These are phyloP conservation scores for Oreocharis arfaki DNA, from an alignment of 2,113 vertebrate genomes.

Conservation along the genomic window DNA sequence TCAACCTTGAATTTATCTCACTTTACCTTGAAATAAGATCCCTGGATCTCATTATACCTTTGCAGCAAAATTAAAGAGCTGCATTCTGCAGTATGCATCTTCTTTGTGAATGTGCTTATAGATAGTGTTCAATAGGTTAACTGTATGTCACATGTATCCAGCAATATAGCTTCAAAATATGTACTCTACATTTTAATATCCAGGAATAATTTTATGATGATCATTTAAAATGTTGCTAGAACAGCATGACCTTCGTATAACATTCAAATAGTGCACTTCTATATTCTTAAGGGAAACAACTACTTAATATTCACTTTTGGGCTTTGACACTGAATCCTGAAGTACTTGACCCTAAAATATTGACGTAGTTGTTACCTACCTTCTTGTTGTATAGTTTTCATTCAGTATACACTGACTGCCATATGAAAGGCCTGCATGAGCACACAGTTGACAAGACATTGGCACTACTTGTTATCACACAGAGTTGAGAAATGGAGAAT, in stretches of 20 bases:
- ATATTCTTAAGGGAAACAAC: background rate
- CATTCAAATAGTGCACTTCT: background rate
- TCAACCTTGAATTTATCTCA: conserved; percentile 13
- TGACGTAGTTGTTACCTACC: background rate
- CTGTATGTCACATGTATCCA: background rate
- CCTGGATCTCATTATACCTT: background rate
- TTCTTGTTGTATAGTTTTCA: background rate
- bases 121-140: background rate
- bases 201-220: background rate
- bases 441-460: conserved; percentile 18
- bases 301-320: background rate
- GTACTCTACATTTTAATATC: background rate
- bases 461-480: conserved; percentile 32
- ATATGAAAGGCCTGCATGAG: background rate
- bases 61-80: background rate
- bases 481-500: conserved; percentile 15
- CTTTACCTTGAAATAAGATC: conserved; percentile 19
- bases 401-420: background rate
- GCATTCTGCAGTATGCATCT: background rate
- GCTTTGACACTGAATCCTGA: background rate
- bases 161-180: background rate
- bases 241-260: background rate
- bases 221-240: background rate
- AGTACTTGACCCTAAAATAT: conserved; percentile 26
- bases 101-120: background rate